phyloP scores from a whole-genome alignment of 2,797 vertebrate genomes.

The Choloepus didactylus region DNA sequence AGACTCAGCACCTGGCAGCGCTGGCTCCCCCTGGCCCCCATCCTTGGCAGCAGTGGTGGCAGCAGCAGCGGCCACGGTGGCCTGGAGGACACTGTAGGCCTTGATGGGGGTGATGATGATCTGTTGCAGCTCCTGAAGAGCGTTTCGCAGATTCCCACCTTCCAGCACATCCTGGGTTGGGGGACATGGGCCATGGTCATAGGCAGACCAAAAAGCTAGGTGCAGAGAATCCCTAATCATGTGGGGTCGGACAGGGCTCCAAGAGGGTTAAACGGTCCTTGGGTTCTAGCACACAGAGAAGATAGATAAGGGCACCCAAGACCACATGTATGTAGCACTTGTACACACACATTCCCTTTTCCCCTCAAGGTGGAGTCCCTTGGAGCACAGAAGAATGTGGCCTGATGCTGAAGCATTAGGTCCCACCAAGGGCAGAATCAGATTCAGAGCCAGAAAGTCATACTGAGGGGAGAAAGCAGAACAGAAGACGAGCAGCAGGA shows the following conservation, averaged over 20 bases:
- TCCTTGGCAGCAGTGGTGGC: slow-evolving; percentile 82
- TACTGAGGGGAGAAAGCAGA: neutral
- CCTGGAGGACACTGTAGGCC: slow-evolving; percentile 90
- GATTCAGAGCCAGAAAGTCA: neutral
- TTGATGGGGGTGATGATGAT: slow-evolving; percentile 97
- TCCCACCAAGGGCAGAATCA: neutral
- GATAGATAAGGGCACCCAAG: neutral
- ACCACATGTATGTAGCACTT: neutral
- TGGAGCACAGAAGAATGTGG: neutral
- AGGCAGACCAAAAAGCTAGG: neutral
- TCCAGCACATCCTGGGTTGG: slow-evolving; percentile 94
- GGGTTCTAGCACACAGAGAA: neutral
- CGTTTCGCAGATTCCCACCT: slow-evolving; percentile 96
- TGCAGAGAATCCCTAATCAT: neutral
- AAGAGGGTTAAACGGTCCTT: neutral
- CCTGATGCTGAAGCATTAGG: neutral
- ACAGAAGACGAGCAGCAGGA: neutral
- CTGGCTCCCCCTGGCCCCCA: slow-evolving; percentile 68
- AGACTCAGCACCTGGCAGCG: slow-evolving; percentile 74
- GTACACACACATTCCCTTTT: neutral
- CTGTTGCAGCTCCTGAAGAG: slow-evolving; percentile 96
- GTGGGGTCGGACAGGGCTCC: neutral
- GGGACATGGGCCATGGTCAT: neutral
- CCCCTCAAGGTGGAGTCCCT: neutral
- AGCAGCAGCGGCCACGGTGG: slow-evolving; percentile 77